Base-by-base conservation (phyloP, 2,888 invertebrate genomes). In the Colletes collaris region DNA sequence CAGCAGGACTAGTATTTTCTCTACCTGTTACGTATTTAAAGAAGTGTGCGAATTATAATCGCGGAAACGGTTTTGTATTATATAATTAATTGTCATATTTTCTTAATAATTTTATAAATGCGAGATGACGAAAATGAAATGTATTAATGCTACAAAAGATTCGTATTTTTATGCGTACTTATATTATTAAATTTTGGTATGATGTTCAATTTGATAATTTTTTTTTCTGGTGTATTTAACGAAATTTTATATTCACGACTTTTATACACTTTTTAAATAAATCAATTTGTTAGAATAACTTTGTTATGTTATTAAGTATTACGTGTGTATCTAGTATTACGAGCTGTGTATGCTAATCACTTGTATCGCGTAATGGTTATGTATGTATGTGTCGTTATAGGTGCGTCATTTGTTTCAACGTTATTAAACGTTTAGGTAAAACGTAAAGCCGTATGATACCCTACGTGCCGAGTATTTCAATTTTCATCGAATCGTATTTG, bases 211-310 rank as follows among this genome's bases (percentile, higher is more conserved):
- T 63, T 10, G 55, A 49, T 46, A 27, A 58, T 63, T 49, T 66
- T 79, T 72, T 4, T 27, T 37, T 64, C 27, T 27, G 58, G 49
- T 76, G 68, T 50, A 68, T 79, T 58, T 19, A 46, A 49, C 58
- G 37, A 78, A 60, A 68, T 84, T 84, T 84, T 81, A 70, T 78
- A 73, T 70, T 66, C 50, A 44, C 53, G 63, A 86, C 44, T 81
- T 86, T 86, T 88, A 86, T 88, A 88, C 76, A 78, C 68, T 86
- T 86, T 86, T 83, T 81, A 85, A 86, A 79, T 84, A 87, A 86
- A 88, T 66, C 55, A 56, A 79, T 85, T 72, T 85, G 75, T 88
- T 86, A 74, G 81, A 76, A 77, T 62, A 73, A 66, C 40, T 63
- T 69, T 63, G 56, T 62, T 46, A 66, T 59, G 13, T 76, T 78